Percentiles rank a stretch among this genome's conserved stretches.
Conservation (phyloP, 2,797 vertebrate species). For the Sebastes variabilis region DNA sequence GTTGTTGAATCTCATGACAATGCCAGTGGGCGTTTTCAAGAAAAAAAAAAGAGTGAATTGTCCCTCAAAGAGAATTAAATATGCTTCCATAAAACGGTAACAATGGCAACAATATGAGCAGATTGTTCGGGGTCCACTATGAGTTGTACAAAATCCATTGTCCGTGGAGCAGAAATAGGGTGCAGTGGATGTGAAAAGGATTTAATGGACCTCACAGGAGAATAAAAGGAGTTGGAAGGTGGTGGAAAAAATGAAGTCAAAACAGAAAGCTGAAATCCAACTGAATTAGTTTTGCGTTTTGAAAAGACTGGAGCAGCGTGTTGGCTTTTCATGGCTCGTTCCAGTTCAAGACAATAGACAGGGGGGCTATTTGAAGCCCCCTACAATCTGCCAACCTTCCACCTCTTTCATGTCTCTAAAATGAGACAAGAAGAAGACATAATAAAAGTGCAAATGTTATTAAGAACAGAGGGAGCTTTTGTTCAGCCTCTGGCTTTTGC, state of each 20-base stretch:
- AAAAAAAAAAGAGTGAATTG: not conserved
- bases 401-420: slow-evolving; percentile 65
- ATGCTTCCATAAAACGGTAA: slow-evolving; percentile 2
- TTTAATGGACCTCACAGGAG: slow-evolving; percentile 14
- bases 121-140: slow-evolving; percentile 24
- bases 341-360: slow-evolving; percentile 48
- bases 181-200: slow-evolving; percentile 15
- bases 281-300: slow-evolving; percentile 52
- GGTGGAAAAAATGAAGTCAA: slow-evolving; percentile 31
- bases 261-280: slow-evolving; percentile 43
- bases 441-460: slow-evolving; percentile 47
- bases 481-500: slow-evolving; percentile 53
- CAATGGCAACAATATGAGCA: slow-evolving; percentile 28
- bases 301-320: slow-evolving; percentile 31
- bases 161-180: slow-evolving; percentile 27
- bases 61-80: slow-evolving; percentile 1
- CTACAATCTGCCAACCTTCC: slow-evolving; percentile 43
- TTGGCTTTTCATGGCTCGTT: slow-evolving; percentile 50
- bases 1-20: slow-evolving; percentile 20
- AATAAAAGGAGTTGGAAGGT: slow-evolving; percentile 36
- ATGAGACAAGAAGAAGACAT: slow-evolving; percentile 35
- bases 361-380: slow-evolving; percentile 54
- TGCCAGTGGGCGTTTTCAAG: not conserved
- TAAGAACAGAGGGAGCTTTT: slow-evolving; percentile 44
- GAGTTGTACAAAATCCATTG: slow-evolving; percentile 49